Conservation (phyloP, 2,888 invertebrate species). For the Bimastos eiseni region DNA sequence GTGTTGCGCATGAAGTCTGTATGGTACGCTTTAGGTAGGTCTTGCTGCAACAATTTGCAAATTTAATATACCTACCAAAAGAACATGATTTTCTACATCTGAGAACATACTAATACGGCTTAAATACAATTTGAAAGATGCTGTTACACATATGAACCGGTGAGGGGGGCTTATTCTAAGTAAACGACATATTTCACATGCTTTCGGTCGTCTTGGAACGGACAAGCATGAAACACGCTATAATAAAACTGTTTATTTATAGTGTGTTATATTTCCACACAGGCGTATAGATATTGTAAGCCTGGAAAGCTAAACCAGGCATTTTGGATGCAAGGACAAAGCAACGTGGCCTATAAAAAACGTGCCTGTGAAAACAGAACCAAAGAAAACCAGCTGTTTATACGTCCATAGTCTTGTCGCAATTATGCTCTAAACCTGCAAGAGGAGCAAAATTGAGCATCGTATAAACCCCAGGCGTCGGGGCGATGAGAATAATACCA, state of each 20-base stretch:
- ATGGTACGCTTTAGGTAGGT: no score
- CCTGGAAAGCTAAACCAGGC: not conserved
- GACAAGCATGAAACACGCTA: no score
- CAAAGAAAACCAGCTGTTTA: not conserved
- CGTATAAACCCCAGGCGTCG: not conserved
- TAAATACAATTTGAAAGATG: no score
- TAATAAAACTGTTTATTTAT: no score
- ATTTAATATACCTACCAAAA: not conserved
- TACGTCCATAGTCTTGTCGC: not conserved
- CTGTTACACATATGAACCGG: no score
- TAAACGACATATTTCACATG: no score
- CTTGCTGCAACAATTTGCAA: not conserved
- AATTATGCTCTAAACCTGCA: not conserved
- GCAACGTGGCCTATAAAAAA: not conserved
- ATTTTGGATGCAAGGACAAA: not conserved
- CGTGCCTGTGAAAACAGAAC: not conserved
- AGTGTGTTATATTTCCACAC: not conserved
- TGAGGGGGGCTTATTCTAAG: no score
- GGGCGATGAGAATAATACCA: not conserved
- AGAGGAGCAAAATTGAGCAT: not conserved
- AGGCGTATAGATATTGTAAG: not conserved
- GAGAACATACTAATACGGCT: no score
- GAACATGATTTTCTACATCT: not conserved
- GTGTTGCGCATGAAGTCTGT: no score
- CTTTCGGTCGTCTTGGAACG: no score